Evolutionary conservation across 2,888 invertebrate species (phyloP).

Genomic region (Xestia ashworthii): DNA sequence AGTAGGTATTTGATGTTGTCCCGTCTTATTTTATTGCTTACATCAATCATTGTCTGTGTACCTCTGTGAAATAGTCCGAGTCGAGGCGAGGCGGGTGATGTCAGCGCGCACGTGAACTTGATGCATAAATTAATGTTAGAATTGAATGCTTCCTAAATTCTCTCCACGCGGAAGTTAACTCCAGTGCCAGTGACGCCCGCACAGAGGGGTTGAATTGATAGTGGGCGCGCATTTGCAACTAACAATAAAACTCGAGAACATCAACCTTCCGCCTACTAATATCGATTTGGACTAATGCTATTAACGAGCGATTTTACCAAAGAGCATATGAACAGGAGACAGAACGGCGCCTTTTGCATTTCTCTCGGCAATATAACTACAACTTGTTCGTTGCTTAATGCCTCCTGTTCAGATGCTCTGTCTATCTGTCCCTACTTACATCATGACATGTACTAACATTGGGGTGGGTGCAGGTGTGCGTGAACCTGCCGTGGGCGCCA

Average conservation of each 20-base stretch:
- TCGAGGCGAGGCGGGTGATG: conserved; percentile 57
- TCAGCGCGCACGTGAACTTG: conserved; percentile 47
- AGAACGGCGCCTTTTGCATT: neutral
- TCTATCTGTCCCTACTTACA: conserved; percentile 24
- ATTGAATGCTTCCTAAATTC: conserved; percentile 55
- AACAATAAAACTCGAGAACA: conserved; percentile 48
- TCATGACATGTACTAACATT: conserved; percentile 68
- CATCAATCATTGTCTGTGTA: conserved; percentile 51
- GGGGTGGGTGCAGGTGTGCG: conserved; percentile 86
- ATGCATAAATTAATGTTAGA: conserved; percentile 50
- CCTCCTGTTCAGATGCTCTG: conserved; percentile 36
- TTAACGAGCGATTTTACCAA: conserved; percentile 12
- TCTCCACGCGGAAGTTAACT: conserved; percentile 63
- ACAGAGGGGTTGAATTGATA: conserved; percentile 52
- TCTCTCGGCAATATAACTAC: neutral
- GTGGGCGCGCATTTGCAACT: conserved; percentile 60
- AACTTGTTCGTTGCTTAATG: neutral
- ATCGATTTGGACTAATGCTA: conserved; percentile 42
- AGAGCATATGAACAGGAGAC: conserved; percentile 33
- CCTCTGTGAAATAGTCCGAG: conserved; percentile 47
- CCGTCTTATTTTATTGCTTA: conserved; percentile 49
- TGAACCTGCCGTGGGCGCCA: conserved; percentile 91
- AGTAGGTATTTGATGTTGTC: conserved; percentile 49
- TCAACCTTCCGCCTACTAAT: conserved; percentile 50
- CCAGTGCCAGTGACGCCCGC: conserved; percentile 48